Percentiles rank a stretch among this genome's conserved stretches.
These are phyloP conservation scores for Hoplodrina blanda DNA, from an alignment of 2,888 invertebrate species.

Conservation along the genomic window DNA sequence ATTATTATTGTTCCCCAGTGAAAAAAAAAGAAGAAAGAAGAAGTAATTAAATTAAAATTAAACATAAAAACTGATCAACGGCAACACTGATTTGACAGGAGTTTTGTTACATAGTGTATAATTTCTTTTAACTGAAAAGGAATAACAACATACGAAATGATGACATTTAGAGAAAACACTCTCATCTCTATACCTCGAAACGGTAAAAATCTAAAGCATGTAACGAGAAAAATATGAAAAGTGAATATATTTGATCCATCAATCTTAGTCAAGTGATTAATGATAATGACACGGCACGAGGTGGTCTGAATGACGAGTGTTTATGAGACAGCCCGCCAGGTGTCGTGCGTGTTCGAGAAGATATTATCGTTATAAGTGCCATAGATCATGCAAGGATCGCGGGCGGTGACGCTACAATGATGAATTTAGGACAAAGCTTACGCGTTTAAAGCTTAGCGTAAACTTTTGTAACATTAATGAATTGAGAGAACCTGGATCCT, in stretches of 20 bases:
- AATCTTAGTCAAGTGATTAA: constrained; percentile 72
- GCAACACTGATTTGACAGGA: no score
- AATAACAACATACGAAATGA: no score
- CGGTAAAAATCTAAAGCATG: constrained; percentile 36
- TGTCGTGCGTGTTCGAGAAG: constrained; percentile 27
- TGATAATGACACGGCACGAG: constrained; percentile 64
- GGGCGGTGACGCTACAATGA: background rate
- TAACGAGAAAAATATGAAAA: constrained; percentile 63
- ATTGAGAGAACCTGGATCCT: no score
- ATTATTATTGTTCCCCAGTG: no score
- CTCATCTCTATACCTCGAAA: constrained; percentile 8
- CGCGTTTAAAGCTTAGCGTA: no score
- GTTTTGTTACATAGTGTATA: no score
- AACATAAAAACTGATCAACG: no score
- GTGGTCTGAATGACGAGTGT: constrained; percentile 62
- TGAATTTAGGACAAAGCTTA: constrained; percentile 10
- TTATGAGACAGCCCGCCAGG: constrained; percentile 54
- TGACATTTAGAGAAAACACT: background rate
- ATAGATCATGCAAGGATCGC: constrained; percentile 25
- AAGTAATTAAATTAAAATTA: no score
- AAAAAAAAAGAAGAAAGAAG: no score
- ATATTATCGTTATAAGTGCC: constrained; percentile 27
- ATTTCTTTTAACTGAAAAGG: no score
- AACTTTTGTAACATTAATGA: no score
- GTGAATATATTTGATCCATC: constrained; percentile 66